A percentile compares a stretch with the other conserved stretches of the same genome.
phyloP scores from a whole-genome alignment of 2,797 vertebrate species.

The Threskiornis aethiopicus region DNA sequence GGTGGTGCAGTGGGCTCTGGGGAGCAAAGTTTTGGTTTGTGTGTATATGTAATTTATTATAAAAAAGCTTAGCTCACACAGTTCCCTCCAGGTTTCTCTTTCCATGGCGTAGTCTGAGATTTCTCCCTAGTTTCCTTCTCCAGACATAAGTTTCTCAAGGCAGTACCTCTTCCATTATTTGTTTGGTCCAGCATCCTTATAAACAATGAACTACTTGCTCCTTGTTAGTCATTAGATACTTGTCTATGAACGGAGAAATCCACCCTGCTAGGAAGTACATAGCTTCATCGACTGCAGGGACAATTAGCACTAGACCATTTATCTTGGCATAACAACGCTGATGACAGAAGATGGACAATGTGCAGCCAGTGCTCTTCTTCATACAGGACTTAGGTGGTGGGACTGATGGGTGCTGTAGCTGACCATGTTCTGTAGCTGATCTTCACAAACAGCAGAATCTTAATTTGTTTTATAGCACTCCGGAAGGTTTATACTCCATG shows the following conservation, averaged over 20 bases:
- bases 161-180: not conserved
- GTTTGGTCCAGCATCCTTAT: not conserved
- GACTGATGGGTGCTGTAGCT: not conserved
- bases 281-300: not conserved
- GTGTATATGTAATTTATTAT: not conserved
- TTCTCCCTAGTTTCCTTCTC: slow-evolving; percentile 28
- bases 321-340: not conserved
- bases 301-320: slow-evolving; percentile 2
- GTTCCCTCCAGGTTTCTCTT: not conserved
- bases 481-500: not conserved
- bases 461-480: not conserved
- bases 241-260: not conserved
- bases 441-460: not conserved
- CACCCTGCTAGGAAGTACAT: not conserved
- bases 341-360: not conserved
- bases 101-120: not conserved
- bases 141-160: not conserved
- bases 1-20: not conserved
- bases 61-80: not conserved
- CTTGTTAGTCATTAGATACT: not conserved
- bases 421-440: not conserved
- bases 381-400: not conserved
- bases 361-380: not conserved
- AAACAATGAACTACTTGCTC: slow-evolving; percentile 7
- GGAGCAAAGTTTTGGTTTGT: not conserved